Conservation (phyloP, 2,113 vertebrate species). For the Xyliphius kryptos region DNA sequence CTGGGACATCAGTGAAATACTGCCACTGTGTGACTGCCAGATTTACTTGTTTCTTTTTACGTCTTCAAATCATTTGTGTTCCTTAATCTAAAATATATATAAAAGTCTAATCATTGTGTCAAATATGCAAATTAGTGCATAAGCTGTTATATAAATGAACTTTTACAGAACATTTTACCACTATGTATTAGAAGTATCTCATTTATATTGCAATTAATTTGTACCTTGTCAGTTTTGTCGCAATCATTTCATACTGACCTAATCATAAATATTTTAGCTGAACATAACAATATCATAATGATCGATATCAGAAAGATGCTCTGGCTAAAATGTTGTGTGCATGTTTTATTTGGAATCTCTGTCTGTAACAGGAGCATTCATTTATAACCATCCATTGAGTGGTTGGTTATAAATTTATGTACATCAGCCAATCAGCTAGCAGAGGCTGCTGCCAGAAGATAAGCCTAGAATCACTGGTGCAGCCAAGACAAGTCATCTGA, state of each 20-base stretch:
- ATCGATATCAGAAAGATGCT: too few relatives aligned
- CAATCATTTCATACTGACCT: not conserved
- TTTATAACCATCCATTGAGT: not conserved
- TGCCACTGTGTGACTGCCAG: slow-evolving; percentile 15
- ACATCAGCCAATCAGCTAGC: not conserved
- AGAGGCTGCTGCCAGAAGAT: too few relatives aligned
- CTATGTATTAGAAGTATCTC: not conserved
- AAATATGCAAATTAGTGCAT: not conserved
- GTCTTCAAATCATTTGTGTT: not conserved
- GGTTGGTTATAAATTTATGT: not conserved
- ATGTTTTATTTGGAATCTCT: not conserved
- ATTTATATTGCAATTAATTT: not conserved
- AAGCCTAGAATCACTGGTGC: too few relatives aligned
- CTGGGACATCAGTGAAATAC: slow-evolving; percentile 12
- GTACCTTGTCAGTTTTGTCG: not conserved
- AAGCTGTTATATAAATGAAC: not conserved
- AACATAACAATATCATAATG: not conserved
- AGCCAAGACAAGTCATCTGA: too few relatives aligned
- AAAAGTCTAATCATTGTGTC: not conserved
- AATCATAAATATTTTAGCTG: not conserved
- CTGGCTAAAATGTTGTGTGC: not conserved
- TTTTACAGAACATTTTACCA: not conserved
- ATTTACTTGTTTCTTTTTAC: not conserved
- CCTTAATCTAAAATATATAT: not conserved
- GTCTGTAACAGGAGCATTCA: not conserved